A percentile compares a stretch with the other conserved stretches of the same genome.
Conservation (phyloP, 92 coral and sea anemone genomes). For the Palythoa grandiflora region DNA sequence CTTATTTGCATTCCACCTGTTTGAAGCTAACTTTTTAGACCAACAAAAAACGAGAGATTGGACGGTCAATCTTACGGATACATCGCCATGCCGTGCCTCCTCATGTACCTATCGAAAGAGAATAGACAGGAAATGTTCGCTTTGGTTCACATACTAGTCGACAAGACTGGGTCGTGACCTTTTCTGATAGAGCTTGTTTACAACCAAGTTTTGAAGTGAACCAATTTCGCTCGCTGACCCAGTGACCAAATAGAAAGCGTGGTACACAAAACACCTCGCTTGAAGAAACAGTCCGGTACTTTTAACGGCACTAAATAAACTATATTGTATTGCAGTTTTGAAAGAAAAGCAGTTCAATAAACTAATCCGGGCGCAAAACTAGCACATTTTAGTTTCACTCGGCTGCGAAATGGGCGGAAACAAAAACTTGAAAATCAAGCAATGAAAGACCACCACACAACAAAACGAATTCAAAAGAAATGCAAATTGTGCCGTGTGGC, state of each 20-base stretch:
- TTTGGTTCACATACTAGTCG: conserved; percentile 37
- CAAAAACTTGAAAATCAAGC: conserved; percentile 7
- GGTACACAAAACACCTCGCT: conserved; percentile 30
- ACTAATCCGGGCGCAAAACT: not conserved
- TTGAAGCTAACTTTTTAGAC: not conserved
- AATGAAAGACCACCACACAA: conserved; percentile 34
- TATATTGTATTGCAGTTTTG: not conserved
- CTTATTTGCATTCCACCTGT: conserved; percentile 41
- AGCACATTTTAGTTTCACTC: not conserved
- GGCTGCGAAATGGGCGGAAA: conserved; percentile 48
- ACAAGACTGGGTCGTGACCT: conserved; percentile 55
- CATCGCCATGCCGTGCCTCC: not conserved
- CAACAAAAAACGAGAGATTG: conserved; percentile 1
- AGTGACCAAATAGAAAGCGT: conserved; percentile 46
- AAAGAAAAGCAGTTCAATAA: not conserved
- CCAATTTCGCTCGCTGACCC: conserved; percentile 50
- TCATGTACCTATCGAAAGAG: conserved; percentile 29
- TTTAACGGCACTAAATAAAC: not conserved
- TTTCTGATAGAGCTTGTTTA: conserved; percentile 34
- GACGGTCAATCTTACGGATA: not conserved
- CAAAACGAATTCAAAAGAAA: conserved; percentile 34
- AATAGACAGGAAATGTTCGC: conserved; percentile 53
- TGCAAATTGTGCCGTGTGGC: conserved; percentile 26
- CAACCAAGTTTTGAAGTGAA: conserved; percentile 34
- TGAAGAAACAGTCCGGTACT: conserved; percentile 10